These are phyloP conservation scores for Watersipora subatra DNA, from an alignment of 1,140 invertebrate genomes.

Conservation along the genomic window DNA sequence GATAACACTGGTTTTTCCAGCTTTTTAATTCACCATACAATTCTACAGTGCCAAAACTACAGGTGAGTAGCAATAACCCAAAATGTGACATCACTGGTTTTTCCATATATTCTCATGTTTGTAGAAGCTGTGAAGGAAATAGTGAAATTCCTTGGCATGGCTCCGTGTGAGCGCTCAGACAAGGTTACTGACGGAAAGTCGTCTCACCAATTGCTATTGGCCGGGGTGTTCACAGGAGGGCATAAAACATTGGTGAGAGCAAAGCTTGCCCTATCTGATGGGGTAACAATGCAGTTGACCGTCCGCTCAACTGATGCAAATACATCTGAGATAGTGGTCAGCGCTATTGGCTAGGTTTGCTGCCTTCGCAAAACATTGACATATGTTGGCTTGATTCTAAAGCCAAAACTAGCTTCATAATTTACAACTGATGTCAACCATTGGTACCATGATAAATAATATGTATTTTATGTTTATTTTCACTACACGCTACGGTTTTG, in stretches of 20 bases:
- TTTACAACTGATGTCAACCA: too few relatives aligned
- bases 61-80: too few relatives aligned
- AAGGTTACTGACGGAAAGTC: conserved; percentile 68
- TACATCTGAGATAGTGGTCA: conserved; percentile 62
- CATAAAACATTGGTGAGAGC: conserved; percentile 65
- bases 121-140: conserved; percentile 73
- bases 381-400: too few relatives aligned
- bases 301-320: conserved; percentile 48
- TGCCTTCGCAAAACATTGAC: too few relatives aligned
- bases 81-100: too few relatives aligned
- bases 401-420: too few relatives aligned
- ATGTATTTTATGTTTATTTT: too few relatives aligned
- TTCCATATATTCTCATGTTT: conserved; percentile 17
- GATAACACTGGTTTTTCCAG: too few relatives aligned
- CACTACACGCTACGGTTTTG: too few relatives aligned
- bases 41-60: too few relatives aligned
- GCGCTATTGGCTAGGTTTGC: conserved; percentile 29
- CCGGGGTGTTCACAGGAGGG: conserved; percentile 73
- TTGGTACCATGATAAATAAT: too few relatives aligned
- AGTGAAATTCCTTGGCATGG: conserved; percentile 71
- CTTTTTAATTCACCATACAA: too few relatives aligned
- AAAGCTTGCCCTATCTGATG: conserved; percentile 43
- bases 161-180: conserved; percentile 70
- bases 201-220: conserved; percentile 61
- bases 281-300: conserved; percentile 58